A percentile compares a stretch with the other conserved stretches of the same genome.
Evolutionary conservation across 1,140 invertebrate genomes (phyloP).

Genomic region (Physella acuta): DNA sequence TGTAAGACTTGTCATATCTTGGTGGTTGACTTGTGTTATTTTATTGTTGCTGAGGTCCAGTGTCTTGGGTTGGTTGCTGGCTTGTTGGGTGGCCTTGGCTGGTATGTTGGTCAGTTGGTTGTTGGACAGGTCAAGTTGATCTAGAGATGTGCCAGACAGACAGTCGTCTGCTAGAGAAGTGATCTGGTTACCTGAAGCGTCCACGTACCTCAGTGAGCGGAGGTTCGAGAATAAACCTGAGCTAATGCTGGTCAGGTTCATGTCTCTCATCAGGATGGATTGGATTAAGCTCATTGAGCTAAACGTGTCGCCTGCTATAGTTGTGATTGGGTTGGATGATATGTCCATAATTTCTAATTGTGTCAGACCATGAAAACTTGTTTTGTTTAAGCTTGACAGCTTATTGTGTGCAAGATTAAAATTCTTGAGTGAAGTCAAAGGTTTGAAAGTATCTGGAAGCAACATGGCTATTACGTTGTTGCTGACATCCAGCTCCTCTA

Average conservation of each 20-base stretch:
- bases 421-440: conserved; percentile 23
- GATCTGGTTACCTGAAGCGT: conserved; percentile 30
- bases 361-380: conserved; percentile 36
- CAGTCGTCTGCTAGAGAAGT: conserved; percentile 24
- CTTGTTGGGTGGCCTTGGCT: conserved; percentile 9
- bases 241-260: conserved; percentile 30
- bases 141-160: conserved; percentile 34
- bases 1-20: conserved; percentile 14
- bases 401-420: conserved; percentile 34
- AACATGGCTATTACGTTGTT: conserved; percentile 29
- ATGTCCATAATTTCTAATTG: conserved; percentile 34
- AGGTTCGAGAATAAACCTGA: conserved; percentile 31
- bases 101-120: conserved; percentile 38
- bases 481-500: conserved; percentile 31
- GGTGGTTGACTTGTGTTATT: neutral
- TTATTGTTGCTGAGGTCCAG: conserved; percentile 23
- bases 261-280: conserved; percentile 30
- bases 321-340: conserved; percentile 31
- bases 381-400: conserved; percentile 24
- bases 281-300: conserved; percentile 27
- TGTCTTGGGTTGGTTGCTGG: conserved; percentile 15
- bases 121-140: conserved; percentile 33
- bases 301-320: conserved; percentile 29
- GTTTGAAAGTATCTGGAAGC: conserved; percentile 18
- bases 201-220: conserved; percentile 28